Evolutionary conservation across 1,140 invertebrate species (phyloP).

Genomic region (Panagrolaimus sp.): DNA sequence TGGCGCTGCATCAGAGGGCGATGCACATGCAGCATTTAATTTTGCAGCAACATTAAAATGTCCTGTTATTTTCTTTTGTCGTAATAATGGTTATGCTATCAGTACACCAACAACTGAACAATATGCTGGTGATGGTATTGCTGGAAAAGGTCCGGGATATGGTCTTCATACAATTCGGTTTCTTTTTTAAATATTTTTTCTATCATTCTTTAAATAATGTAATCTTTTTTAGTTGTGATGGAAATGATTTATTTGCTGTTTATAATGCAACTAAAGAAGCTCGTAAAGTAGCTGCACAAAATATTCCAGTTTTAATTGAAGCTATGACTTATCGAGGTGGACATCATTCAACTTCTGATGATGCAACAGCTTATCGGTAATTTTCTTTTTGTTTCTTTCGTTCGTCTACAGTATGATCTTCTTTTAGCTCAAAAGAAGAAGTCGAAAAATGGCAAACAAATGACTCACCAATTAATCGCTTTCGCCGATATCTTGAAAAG

Average conservation of each 20-base stretch:
- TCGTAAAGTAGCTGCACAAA: slow-evolving; percentile 71
- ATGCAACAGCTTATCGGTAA: slow-evolving; percentile 86
- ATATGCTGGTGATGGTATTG: slow-evolving; percentile 74
- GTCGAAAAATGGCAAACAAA: slow-evolving; percentile 74
- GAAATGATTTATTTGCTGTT: slow-evolving; percentile 90
- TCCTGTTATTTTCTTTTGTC: slow-evolving; percentile 82
- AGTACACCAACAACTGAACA: slow-evolving; percentile 88
- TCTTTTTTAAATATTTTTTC: neutral
- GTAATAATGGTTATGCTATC: slow-evolving; percentile 92
- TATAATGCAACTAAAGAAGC: slow-evolving; percentile 82
- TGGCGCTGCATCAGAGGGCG: slow-evolving; percentile 85
- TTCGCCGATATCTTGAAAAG: slow-evolving; percentile 73
- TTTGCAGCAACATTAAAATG: slow-evolving; percentile 91
- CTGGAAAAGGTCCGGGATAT: slow-evolving; percentile 73
- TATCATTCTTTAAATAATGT: no score
- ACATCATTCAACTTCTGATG: slow-evolving; percentile 97
- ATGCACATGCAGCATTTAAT: slow-evolving; percentile 95
- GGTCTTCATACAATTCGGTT: slow-evolving; percentile 75
- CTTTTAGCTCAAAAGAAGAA: slow-evolving; percentile 41
- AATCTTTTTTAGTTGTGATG: slow-evolving; percentile 78
- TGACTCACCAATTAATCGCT: slow-evolving; percentile 75
- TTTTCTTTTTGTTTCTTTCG: slow-evolving; percentile 62
- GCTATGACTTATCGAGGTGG: slow-evolving; percentile 94
- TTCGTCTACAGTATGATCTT: slow-evolving; percentile 23
- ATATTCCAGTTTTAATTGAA: slow-evolving; percentile 87